phyloP scores from a whole-genome alignment of 2,888 invertebrate species.

The Ormyrus rosae region DNA sequence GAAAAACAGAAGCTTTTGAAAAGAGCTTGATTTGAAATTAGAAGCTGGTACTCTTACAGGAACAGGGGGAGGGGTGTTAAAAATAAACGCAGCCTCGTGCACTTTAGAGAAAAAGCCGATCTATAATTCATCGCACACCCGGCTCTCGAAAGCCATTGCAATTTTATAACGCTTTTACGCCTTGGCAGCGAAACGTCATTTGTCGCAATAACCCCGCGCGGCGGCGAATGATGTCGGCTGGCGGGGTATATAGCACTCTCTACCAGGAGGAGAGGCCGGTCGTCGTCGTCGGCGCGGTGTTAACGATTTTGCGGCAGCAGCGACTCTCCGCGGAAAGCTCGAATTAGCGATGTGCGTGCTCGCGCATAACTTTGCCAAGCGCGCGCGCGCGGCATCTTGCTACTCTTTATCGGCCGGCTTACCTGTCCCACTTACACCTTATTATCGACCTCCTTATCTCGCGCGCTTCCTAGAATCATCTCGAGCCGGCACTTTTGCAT shows the following conservation, averaged over 20 bases:
- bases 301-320: conserved; percentile 60
- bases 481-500: neutral
- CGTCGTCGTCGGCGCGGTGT: too few relatives aligned
- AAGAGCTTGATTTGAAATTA: too few relatives aligned
- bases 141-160: neutral
- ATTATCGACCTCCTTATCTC: conserved; percentile 67
- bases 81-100: too few relatives aligned
- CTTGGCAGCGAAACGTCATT: conserved; percentile 30
- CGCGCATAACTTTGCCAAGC: conserved; percentile 69
- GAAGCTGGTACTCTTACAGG: too few relatives aligned
- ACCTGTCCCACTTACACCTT: conserved; percentile 73
- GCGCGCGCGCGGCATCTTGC: conserved; percentile 58
- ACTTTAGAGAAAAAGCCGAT: neutral
- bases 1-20: too few relatives aligned
- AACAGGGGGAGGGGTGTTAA: too few relatives aligned
- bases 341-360: conserved; percentile 69
- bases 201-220: conserved; percentile 1
- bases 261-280: too few relatives aligned
- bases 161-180: conserved; percentile 36
- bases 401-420: conserved; percentile 64
- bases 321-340: conserved; percentile 54
- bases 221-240: conserved; percentile 8
- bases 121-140: conserved; percentile 28
- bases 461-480: conserved; percentile 44
- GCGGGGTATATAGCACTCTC: neutral